Evolutionary conservation across 2,888 invertebrate genomes (phyloP).

Genomic region (Apoda limacodes): DNA sequence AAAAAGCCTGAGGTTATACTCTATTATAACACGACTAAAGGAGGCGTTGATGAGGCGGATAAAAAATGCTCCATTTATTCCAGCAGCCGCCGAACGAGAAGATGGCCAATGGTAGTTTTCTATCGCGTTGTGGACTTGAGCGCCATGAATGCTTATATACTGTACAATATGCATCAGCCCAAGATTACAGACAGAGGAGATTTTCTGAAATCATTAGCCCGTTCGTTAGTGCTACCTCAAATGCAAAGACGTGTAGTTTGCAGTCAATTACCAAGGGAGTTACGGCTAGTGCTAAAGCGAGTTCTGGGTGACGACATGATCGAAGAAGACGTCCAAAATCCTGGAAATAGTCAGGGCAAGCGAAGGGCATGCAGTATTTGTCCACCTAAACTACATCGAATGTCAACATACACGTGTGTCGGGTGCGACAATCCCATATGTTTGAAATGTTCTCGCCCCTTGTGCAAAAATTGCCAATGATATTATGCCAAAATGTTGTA

Average conservation of each 20-base stretch:
- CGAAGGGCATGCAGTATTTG: conserved; percentile 17
- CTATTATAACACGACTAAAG: conserved; percentile 12
- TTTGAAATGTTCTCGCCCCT: conserved; percentile 13
- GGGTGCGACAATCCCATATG: conserved; percentile 14
- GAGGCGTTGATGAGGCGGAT: conserved; percentile 11
- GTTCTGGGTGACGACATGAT: conserved; percentile 17
- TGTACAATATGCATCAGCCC: conserved; percentile 10
- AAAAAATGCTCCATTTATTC: conserved; percentile 16
- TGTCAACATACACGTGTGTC: conserved; percentile 16
- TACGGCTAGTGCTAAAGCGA: conserved; percentile 18
- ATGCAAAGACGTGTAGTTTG: conserved; percentile 12
- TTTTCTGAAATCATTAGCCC: conserved; percentile 14
- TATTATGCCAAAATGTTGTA: conserved; percentile 15
- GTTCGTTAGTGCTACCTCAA: conserved; percentile 11
- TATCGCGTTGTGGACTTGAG: conserved; percentile 12
- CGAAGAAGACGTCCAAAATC: conserved; percentile 16
- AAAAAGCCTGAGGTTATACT: conserved; percentile 13
- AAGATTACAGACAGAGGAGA: conserved; percentile 13
- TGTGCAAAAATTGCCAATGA: conserved; percentile 17
- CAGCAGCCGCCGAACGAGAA: conserved; percentile 10
- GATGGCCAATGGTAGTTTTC: conserved; percentile 14
- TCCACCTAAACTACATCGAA: conserved; percentile 15
- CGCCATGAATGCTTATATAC: conserved; percentile 8
- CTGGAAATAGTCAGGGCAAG: conserved; percentile 15
- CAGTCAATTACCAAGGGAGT: conserved; percentile 12